Base-by-base conservation (phyloP, 92 coral and sea anemone genomes). In the Phenganax marumi region DNA sequence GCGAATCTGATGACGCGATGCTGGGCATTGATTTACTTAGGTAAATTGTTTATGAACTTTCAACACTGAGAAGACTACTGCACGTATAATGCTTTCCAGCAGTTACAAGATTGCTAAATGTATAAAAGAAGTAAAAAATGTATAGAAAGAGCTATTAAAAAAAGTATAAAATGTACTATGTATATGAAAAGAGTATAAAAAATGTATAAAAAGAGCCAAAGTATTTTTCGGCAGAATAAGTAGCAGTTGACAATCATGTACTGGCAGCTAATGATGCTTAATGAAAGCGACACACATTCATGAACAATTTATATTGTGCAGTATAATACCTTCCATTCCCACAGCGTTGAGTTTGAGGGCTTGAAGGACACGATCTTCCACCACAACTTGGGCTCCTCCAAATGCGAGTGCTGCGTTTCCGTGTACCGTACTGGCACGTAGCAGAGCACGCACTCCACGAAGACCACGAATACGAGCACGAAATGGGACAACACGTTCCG, bases 391-490 rank as follows among this genome's bases (percentile, higher is more conserved):
- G 90, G 8, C 76, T 53, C 43, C 85, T 82, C 22, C 48, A 53
- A 52, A 92, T 85, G 24, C 14, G 18, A 47, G 91, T 91, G 1
- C 85, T 12, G 10, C 95, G 92, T 7, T 74, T 69, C 33, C 89
- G 98, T 0, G 89, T 90, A 1, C 94, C 90, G 69, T 24, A 86
- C 8, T 89, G 91, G 54, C 98, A 94, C 12, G 83, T 78, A 12
- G 91, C 95, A 8, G 77, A 70, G 76, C 98, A 94, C 24, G 74
- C 13, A 39, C 97, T 89, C 98, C 98, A 94, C 8, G 87, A 21
- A 0, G 82, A 70, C 98, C 98, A 94, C 0, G 87, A 68, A 60
- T 79, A 94, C 6, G 73, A 61, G 55, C 98, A 94, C 22, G 88
- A 51, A 3, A 89, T 49, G 0, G 90, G 90, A 82, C 98, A 92